Evolutionary conservation across 2,797 vertebrate genomes (phyloP).

Genomic region (Lagorchestes hirsutus): DNA sequence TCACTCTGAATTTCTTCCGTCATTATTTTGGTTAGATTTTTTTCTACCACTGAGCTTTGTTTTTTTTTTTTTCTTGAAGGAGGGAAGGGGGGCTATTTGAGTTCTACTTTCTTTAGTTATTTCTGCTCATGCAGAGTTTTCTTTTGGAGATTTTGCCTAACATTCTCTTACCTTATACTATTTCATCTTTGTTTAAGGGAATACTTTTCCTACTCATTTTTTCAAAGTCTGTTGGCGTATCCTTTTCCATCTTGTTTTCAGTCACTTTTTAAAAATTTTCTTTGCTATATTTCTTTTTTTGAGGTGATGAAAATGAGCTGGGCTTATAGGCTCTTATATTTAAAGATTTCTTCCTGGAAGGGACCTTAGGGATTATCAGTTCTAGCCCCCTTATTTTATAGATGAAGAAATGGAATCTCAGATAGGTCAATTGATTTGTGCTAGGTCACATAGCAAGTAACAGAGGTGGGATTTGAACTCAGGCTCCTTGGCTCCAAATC

Average conservation of each 20-base stretch:
- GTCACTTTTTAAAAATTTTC: neutral
- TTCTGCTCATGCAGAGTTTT: neutral
- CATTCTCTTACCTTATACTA: neutral
- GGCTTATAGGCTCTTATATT: neutral
- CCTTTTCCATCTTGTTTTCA: neutral
- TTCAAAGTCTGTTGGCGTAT: neutral
- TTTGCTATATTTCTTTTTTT: no score
- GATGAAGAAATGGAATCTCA: neutral
- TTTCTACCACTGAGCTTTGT: no score
- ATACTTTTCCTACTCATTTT: neutral
- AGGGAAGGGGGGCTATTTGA: neutral
- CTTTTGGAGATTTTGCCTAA: neutral
- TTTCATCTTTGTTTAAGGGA: neutral
- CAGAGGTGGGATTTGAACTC: neutral
- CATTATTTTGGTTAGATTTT: neutral
- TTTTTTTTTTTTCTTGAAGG: neutral
- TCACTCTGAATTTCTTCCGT: neutral
- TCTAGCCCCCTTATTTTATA: neutral
- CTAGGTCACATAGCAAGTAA: neutral
- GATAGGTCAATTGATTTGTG: neutral
- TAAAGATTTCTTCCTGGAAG: neutral
- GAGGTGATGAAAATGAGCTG: neutral
- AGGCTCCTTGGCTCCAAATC: neutral
- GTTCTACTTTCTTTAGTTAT: neutral
- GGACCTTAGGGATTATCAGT: neutral